These are phyloP conservation scores for Zaprionus obscuricornis DNA, from an alignment of 2,888 invertebrate genomes.

Conservation along the genomic window DNA sequence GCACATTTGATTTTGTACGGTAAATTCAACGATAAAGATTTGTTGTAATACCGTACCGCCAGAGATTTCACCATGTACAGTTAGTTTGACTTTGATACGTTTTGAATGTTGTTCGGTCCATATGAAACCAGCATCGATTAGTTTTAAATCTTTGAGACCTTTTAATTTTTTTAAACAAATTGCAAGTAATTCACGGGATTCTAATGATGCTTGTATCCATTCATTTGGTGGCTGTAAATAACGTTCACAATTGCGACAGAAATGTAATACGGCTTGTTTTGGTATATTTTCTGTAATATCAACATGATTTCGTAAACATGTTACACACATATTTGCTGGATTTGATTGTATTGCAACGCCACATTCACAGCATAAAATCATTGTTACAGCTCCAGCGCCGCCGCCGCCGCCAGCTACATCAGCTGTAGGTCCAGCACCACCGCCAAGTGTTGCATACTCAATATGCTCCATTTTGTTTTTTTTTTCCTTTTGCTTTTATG, in stretches of 20 bases:
- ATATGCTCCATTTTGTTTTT: constrained; percentile 66
- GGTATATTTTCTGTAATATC: constrained; percentile 99
- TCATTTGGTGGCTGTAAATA: constrained; percentile 96
- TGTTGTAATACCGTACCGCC: constrained; percentile 96
- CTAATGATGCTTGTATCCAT: constrained; percentile 93
- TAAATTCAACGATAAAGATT: constrained; percentile 97
- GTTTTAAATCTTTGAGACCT: constrained; percentile 93
- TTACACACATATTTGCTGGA: constrained; percentile 98
- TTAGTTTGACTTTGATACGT: constrained; percentile 96
- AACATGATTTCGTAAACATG: constrained; percentile 94
- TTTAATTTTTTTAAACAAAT: constrained; percentile 96
- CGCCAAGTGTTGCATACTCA: constrained; percentile 44
- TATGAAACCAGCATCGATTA: constrained; percentile 97
- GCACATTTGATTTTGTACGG: constrained; percentile 97
- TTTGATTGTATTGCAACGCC: constrained; percentile 96
- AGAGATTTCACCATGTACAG: constrained; percentile 97
- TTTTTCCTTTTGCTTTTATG: no score
- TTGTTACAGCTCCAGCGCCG: constrained; percentile 21
- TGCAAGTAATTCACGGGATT: constrained; percentile 94
- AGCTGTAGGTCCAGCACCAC: no score
- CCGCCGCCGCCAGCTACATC: constrained; percentile 11
- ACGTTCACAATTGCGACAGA: constrained; percentile 96
- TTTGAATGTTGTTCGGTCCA: constrained; percentile 99
- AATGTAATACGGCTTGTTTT: constrained; percentile 94
- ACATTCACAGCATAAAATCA: constrained; percentile 94